These are phyloP conservation scores for Carettochelys insculpta DNA, from an alignment of 2,113 vertebrate genomes.

Conservation along the genomic window DNA sequence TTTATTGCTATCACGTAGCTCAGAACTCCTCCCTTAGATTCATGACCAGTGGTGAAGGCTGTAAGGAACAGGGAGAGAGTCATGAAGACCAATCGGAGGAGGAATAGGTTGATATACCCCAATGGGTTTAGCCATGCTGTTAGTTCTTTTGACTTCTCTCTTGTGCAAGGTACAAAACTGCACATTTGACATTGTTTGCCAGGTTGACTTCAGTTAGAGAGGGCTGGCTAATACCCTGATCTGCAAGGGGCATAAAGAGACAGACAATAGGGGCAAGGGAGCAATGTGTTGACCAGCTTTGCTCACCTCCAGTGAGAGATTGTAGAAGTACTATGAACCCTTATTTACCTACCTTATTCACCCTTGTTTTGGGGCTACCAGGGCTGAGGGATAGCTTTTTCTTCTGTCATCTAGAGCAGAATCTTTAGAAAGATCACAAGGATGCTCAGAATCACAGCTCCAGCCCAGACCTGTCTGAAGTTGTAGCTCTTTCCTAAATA, in stretches of 20 bases:
- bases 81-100: too few relatives aligned
- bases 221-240: not conserved
- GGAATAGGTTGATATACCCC: too few relatives aligned
- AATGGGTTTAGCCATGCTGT: not conserved
- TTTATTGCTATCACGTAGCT: too few relatives aligned
- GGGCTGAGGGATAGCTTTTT: not conserved
- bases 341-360: not conserved
- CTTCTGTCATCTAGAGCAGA: not conserved
- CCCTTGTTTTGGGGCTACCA: not conserved
- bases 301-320: not conserved
- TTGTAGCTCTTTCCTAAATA: not conserved
- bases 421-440: not conserved
- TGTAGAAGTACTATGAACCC: not conserved
- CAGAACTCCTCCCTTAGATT: too few relatives aligned
- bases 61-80: too few relatives aligned
- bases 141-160: not conserved
- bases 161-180: not conserved
- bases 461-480: not conserved
- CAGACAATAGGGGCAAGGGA: not conserved
- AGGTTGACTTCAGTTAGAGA: not conserved
- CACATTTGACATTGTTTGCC: not conserved
- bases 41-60: too few relatives aligned
- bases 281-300: not conserved
- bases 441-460: not conserved
- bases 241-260: not conserved